phyloP scores from a whole-genome alignment of 1,140 invertebrate species.

The Drosophila insularis region DNA sequence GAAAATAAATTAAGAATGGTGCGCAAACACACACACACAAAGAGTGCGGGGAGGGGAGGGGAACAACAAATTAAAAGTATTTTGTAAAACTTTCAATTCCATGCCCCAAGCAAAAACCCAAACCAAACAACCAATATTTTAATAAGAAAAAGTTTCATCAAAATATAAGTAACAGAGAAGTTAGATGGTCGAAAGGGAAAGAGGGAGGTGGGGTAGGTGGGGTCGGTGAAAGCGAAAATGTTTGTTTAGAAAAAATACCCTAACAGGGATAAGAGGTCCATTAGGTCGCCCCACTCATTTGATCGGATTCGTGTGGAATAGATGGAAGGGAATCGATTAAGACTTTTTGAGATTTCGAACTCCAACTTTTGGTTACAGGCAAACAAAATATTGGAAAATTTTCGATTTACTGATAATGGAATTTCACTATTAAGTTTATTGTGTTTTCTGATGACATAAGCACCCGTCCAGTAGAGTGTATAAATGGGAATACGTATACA shows the following conservation, averaged over 20 bases:
- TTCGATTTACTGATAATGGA: too few species aligned
- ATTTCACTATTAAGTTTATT: too few species aligned
- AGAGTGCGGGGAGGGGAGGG: neutral
- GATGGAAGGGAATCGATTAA: too few species aligned
- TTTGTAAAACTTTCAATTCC: slow-evolving; percentile 48
- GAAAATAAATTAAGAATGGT: slow-evolving; percentile 67
- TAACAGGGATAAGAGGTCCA: neutral
- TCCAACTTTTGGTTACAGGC: too few species aligned
- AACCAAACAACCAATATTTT: slow-evolving; percentile 51
- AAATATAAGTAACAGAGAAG: neutral
- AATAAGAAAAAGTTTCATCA: slow-evolving; percentile 33
- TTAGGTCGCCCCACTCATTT: neutral
- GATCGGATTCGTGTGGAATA: too few species aligned
- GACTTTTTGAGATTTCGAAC: too few species aligned
- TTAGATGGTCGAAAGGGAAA: neutral
- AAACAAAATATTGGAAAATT: too few species aligned
- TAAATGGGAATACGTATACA: neutral
- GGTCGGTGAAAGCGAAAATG: neutral
- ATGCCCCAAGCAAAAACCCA: slow-evolving; percentile 21
- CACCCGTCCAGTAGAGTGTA: too few species aligned
- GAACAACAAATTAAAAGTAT: slow-evolving; percentile 48
- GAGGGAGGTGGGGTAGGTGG: neutral
- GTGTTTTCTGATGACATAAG: too few species aligned
- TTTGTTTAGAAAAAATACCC: slow-evolving; percentile 5
- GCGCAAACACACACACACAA: slow-evolving; percentile 22